Percentiles rank a stretch among this genome's conserved stretches.
phyloP scores from a whole-genome alignment of 2,888 invertebrate genomes.

The Coenonympha glycerion region DNA sequence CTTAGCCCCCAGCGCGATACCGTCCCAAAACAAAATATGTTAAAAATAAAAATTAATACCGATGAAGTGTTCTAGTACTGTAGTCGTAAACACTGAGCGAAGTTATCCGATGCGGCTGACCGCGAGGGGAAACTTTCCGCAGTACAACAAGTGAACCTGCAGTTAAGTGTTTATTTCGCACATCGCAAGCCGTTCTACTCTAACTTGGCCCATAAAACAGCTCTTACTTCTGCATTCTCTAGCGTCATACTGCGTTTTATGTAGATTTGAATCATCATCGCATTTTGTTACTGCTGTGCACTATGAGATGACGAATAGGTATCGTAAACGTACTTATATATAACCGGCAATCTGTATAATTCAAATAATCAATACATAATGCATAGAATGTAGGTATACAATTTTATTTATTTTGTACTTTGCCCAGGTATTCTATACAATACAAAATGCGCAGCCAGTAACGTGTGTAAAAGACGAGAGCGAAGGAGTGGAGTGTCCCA shows the following conservation, averaged over 20 bases:
- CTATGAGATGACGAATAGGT: not conserved
- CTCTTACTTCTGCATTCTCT: slow-evolving; percentile 36
- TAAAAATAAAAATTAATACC: not conserved
- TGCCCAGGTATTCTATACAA: no score
- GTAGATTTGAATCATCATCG: not conserved
- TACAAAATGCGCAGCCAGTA: no score
- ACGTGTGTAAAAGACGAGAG: no score
- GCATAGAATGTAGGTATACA: no score
- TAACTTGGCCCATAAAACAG: slow-evolving; percentile 33
- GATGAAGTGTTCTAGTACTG: slow-evolving; percentile 17
- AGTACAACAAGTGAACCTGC: slow-evolving; percentile 68
- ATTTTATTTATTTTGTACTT: no score
- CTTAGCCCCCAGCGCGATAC: no score
- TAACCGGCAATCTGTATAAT: no score
- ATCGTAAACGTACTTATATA: no score
- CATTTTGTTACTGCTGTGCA: not conserved
- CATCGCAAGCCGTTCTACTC: slow-evolving; percentile 59
- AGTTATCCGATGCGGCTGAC: slow-evolving; percentile 53
- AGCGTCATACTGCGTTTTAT: slow-evolving; percentile 13
- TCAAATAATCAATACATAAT: no score
- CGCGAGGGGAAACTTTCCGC: slow-evolving; percentile 56
- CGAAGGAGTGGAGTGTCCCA: no score
- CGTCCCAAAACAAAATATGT: not conserved
- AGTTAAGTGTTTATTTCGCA: slow-evolving; percentile 72
- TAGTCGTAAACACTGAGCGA: slow-evolving; percentile 47